phyloP scores from a whole-genome alignment of 2,797 vertebrate species.

The Aselliscus stoliczkanus region DNA sequence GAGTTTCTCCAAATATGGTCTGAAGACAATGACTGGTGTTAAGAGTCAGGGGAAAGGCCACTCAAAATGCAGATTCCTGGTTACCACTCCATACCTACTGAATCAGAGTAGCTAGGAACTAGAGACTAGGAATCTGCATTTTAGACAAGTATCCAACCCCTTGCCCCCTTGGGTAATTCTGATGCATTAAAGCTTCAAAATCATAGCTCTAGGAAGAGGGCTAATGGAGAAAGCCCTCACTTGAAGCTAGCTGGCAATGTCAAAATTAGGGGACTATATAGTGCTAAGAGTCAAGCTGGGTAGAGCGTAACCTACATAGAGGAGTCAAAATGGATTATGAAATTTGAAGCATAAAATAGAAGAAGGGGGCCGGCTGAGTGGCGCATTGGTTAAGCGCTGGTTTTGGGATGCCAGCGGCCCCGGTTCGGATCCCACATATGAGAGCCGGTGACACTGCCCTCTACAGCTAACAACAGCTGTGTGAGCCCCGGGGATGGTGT shows the following conservation, averaged over 20 bases:
- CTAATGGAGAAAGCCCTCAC: background rate
- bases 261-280: background rate
- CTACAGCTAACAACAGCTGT: no score
- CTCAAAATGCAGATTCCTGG: conserved; percentile 1
- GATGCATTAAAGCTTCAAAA: conserved; percentile 34
- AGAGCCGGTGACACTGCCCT: no score
- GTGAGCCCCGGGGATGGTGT: no score
- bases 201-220: background rate
- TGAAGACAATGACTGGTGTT: background rate
- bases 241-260: background rate
- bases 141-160: background rate
- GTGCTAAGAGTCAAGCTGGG: background rate
- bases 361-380: no score
- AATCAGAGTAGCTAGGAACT: background rate
- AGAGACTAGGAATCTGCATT: background rate
- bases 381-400: no score
- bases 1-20: background rate
- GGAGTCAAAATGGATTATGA: background rate
- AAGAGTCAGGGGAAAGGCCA: background rate
- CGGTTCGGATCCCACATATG: no score
- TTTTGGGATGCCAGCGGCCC: no score
- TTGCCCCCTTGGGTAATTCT: background rate
- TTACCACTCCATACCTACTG: background rate
- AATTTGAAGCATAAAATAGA: no score
- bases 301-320: background rate